Base-by-base conservation (phyloP, 92 coral and sea anemone species). In the Heteractis magnifica region DNA sequence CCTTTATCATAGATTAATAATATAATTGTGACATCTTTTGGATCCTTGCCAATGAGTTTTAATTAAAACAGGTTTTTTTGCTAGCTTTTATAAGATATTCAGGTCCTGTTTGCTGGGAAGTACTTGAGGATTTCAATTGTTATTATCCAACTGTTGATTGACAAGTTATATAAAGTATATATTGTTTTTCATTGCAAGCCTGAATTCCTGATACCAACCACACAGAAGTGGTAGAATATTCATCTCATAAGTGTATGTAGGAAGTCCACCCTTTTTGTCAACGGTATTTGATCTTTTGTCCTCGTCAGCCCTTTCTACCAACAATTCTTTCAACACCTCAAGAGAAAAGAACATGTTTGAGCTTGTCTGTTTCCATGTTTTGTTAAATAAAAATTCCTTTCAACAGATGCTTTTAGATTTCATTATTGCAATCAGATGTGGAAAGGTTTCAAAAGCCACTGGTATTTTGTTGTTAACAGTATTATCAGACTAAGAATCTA, bases 381-480 rank as follows among this genome's bases (percentile, higher is more conserved):
- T 74, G 78, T 74, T 49, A 15, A 49, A 49, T 44, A 48, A 21
- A 80, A 60, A 80, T 80, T 80, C 83, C 83, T 60, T 65, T 18
- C 60, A 49, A 80, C 52, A 51, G 23, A 49, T 26, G 70, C 58
- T 62, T 62, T 34, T 65, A 65, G 58, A 16, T 34, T 49, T 26
- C 71, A 9, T 56, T 78, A 58, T 56, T 34, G 59, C 83, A 65
- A 65, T 80, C 83, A 64, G 83, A 80, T 80, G 75, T 23, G 71
- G 71, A 65, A 44, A 49, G 78, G 49, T 49, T 49, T 74, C 19
- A 19, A 71, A 48, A 60, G 71, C 83, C 62, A 19, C 53, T 44
- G 6, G 49, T 80, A 49, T 15, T 65, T 80, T 65, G 16, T 64
- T 26, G 70, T 34, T 80, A 20, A 23, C 49, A 62, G 13, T 65